These are phyloP conservation scores for Triplophysa tibetana DNA, from an alignment of 2,113 vertebrate genomes.

Conservation along the genomic window DNA sequence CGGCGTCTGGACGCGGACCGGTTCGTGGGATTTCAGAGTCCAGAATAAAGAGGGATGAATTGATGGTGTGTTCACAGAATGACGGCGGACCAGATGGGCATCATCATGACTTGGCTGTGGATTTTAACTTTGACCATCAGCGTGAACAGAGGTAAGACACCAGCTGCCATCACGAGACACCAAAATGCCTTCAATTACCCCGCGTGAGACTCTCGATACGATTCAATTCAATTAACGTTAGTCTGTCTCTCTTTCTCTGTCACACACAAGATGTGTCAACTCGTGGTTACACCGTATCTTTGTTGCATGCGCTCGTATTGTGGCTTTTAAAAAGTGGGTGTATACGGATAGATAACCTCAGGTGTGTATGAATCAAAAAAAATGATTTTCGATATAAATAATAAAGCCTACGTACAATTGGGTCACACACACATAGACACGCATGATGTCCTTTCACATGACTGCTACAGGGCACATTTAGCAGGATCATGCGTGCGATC, in stretches of 20 bases:
- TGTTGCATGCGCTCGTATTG: neutral
- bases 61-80: constrained; percentile 65
- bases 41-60: constrained; percentile 50
- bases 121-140: constrained; percentile 76
- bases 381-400: too few species aligned
- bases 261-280: constrained; percentile 11
- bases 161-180: constrained; percentile 1
- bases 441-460: neutral
- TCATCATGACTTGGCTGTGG: constrained; percentile 75
- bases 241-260: neutral
- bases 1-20: constrained; percentile 26
- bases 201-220: neutral
- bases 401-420: too few species aligned
- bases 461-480: neutral
- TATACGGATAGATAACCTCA: neutral
- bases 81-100: constrained; percentile 57
- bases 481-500: neutral
- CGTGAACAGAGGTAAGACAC: constrained; percentile 72
- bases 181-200: neutral
- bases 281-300: constrained; percentile 23
- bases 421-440: too few species aligned
- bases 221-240: neutral
- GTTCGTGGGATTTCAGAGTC: constrained; percentile 27
- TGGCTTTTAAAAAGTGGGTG: neutral
- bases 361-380: neutral